Evolutionary conservation across 2,888 invertebrate genomes (phyloP), one percentile per base, ranked within the genome.

Genomic region (Clepsis dumicolana): DNA sequence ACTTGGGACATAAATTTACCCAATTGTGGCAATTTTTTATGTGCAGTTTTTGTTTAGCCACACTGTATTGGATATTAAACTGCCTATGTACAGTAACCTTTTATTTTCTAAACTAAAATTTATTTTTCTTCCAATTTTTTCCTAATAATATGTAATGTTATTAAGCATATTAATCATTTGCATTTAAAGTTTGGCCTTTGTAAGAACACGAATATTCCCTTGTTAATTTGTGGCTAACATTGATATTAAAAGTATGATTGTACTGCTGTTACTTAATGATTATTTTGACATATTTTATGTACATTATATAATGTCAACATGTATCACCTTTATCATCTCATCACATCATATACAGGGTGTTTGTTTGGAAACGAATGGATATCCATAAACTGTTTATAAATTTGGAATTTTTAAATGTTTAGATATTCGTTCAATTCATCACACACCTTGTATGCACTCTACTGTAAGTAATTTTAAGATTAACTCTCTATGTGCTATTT

Each of bases 231-330:
- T 63, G 41, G 38, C 27, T 54, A 50, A 65, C 57, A 50, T 64
- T 64, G 44, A 57, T 64, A 57, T 64, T 64, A 50, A 62, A 62
- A 50, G 27, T 54, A 54, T 64, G 21, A 38, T 21, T 44, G 41
- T 64, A 44, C 32, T 48, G 48, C 52, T 65, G 65, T 52, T 65
- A 59, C 65, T 60, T 60, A 53, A 65, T 59, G 38, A 65, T 52
- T 29, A 38, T 65, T 65, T 52, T 41, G 38, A 24, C 27, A 52
- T 48, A 35, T 52, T 35, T 65, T 50, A 64, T 44, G 57, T 27
- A 52, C 27, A 27, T 52, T 0, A 25, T 14, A 27, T 18, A 48
- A 29, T 21, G 24, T 56, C 56, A 50, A 65, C 32, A 10, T 59
- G 38, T 65, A 59, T 59, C 65, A 27, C 38, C 59, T 59, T 57